Evolutionary conservation across 2,113 vertebrate genomes (phyloP).

Genomic region (Dicentrarchus labrax): DNA sequence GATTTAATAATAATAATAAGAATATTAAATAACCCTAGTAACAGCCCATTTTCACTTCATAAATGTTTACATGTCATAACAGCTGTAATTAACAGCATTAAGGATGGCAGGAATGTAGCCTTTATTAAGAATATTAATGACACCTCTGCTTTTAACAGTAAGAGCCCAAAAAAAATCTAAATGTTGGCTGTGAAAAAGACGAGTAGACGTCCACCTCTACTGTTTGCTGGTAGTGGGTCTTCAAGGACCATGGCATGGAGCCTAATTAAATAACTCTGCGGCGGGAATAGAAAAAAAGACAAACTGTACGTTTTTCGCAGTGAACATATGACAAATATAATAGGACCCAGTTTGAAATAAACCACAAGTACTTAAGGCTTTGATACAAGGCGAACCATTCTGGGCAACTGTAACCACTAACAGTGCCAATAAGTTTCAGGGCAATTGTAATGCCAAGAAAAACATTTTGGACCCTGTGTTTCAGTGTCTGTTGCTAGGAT

Average conservation of each 20-base stretch:
- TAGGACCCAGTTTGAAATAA: neutral
- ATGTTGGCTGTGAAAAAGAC: neutral
- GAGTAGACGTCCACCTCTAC: neutral
- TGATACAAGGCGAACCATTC: constrained; percentile 30
- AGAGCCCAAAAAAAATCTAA: neutral
- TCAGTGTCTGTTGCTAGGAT: constrained; percentile 44
- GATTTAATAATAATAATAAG: too few species aligned
- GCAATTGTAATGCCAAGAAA: constrained; percentile 61
- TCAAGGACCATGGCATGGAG: neutral
- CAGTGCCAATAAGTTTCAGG: constrained; percentile 61
- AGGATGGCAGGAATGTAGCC: neutral
- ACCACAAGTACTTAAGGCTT: constrained; percentile 32
- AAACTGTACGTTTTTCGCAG: neutral
- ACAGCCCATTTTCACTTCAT: neutral
- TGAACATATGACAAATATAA: constrained; percentile 10
- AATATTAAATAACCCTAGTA: too few species aligned
- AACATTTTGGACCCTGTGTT: constrained; percentile 57
- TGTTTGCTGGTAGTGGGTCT: neutral
- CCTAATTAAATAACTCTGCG: neutral
- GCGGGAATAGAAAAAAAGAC: neutral
- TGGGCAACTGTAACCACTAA: constrained; percentile 46
- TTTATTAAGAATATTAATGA: neutral
- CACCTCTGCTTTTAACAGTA: neutral
- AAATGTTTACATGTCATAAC: neutral
- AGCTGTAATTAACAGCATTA: neutral